phyloP scores from a whole-genome alignment of 2,113 vertebrate genomes.

The Phasianus colchicus region DNA sequence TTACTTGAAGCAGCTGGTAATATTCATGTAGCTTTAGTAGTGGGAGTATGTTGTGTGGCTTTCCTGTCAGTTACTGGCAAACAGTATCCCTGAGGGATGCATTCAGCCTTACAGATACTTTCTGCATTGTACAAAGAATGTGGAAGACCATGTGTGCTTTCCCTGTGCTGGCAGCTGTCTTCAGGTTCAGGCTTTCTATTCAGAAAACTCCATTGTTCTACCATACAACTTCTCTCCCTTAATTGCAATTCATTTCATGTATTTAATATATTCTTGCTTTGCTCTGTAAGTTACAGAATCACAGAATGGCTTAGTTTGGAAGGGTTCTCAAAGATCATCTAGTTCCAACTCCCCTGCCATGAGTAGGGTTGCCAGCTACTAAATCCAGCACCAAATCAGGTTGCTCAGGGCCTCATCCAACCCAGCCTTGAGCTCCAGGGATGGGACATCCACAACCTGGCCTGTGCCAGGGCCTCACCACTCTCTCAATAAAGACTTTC shows the following conservation, averaged over 20 bases:
- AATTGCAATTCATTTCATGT: not conserved
- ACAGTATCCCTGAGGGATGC: not conserved
- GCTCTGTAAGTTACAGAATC: not conserved
- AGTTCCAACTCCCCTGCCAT: too few species aligned
- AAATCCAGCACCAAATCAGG: too few species aligned
- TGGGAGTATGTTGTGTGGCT: fast-evolving
- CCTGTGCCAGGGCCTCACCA: too few species aligned
- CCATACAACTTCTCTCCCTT: not conserved
- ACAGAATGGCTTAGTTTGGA: too few species aligned
- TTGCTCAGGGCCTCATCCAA: too few species aligned
- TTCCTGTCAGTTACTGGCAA: not conserved
- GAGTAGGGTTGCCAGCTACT: too few species aligned
- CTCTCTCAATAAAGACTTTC: too few species aligned
- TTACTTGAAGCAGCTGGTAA: not conserved
- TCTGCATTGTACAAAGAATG: not conserved
- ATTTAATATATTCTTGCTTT: not conserved
- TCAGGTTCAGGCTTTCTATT: not conserved
- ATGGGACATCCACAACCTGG: too few species aligned
- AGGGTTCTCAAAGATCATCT: too few species aligned
- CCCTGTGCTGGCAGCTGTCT: not conserved
- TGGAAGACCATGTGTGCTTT: not conserved
- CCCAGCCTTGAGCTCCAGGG: too few species aligned
- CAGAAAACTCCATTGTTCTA: not conserved
- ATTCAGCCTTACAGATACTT: not conserved
- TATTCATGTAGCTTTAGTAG: not conserved